phyloP scores from a whole-genome alignment of 2,797 vertebrate genomes.

The Arrhamphus sclerolepis region DNA sequence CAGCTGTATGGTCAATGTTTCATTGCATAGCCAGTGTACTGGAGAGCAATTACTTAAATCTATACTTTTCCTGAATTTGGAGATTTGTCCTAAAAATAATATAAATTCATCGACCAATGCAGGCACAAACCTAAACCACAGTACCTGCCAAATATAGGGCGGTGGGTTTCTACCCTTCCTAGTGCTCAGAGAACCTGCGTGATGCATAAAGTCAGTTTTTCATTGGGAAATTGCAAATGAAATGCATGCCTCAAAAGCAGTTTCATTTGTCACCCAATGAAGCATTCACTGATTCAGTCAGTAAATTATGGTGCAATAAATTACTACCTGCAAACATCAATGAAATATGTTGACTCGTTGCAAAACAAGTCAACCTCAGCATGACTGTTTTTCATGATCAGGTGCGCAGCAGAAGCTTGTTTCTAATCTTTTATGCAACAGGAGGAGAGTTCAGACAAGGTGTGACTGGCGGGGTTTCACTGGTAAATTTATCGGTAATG shows the following conservation, averaged over 20 bases:
- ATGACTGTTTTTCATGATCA: slow-evolving; percentile 57
- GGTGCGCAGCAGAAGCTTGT: slow-evolving; percentile 40
- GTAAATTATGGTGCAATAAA: slow-evolving; percentile 71
- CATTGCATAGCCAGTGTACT: no score
- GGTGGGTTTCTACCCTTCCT: slow-evolving; percentile 19
- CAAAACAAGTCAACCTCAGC: slow-evolving; percentile 64
- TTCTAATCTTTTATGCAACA: slow-evolving; percentile 65
- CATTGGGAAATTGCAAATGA: slow-evolving; percentile 69
- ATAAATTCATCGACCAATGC: slow-evolving; percentile 1
- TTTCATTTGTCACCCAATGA: slow-evolving; percentile 73
- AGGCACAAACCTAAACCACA: neutral
- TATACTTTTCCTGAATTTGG: no score
- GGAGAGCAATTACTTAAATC: no score
- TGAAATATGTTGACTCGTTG: slow-evolving; percentile 64
- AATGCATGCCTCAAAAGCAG: slow-evolving; percentile 58
- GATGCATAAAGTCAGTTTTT: slow-evolving; percentile 59
- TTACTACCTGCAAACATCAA: slow-evolving; percentile 71
- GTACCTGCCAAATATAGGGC: slow-evolving; percentile 1
- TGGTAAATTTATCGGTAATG: slow-evolving; percentile 4
- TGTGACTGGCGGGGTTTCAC: slow-evolving; percentile 25
- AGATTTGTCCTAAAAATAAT: neutral
- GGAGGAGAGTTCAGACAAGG: slow-evolving; percentile 35
- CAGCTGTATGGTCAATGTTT: no score
- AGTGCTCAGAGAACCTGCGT: slow-evolving; percentile 25
- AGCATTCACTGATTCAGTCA: slow-evolving; percentile 61